phyloP scores from a whole-genome alignment of 2,797 vertebrate species.

The Pteronotus mesoamericanus region DNA sequence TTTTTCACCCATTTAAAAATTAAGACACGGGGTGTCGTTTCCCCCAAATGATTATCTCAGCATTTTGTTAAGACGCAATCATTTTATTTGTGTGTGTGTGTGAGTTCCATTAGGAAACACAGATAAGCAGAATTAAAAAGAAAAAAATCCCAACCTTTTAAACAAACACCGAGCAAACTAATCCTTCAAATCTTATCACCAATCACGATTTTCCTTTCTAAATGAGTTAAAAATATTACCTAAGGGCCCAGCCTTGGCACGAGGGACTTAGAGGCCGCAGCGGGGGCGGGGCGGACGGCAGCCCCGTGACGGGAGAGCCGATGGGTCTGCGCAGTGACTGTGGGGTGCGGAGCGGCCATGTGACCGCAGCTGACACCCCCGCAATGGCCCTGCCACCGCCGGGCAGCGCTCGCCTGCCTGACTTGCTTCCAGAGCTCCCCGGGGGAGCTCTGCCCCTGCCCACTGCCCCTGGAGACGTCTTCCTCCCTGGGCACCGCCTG shows the following conservation, averaged over 20 bases:
- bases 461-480: too few relatives aligned
- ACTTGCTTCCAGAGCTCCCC: not conserved
- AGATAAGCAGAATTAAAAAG: not conserved
- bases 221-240: constrained; percentile 1
- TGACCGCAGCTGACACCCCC: not conserved
- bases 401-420: not conserved
- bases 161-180: not conserved
- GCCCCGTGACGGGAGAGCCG: not conserved
- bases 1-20: not conserved
- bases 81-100: not conserved
- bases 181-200: not conserved
- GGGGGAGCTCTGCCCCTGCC: too few relatives aligned
- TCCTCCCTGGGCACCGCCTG: not conserved
- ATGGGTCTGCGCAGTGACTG: not conserved
- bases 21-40: not conserved
- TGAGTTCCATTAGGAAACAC: not conserved
- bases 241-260: not conserved
- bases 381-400: rapidly evolving
- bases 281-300: not conserved
- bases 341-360: constrained; percentile 3
- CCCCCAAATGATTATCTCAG: not conserved
- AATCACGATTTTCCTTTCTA: not conserved
- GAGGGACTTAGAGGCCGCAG: not conserved
- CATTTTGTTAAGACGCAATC: not conserved
- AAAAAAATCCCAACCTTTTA: not conserved